A percentile compares a stretch with the other conserved stretches of the same genome.
phyloP scores from a whole-genome alignment of 2,113 vertebrate species.

The Uria aalge region DNA sequence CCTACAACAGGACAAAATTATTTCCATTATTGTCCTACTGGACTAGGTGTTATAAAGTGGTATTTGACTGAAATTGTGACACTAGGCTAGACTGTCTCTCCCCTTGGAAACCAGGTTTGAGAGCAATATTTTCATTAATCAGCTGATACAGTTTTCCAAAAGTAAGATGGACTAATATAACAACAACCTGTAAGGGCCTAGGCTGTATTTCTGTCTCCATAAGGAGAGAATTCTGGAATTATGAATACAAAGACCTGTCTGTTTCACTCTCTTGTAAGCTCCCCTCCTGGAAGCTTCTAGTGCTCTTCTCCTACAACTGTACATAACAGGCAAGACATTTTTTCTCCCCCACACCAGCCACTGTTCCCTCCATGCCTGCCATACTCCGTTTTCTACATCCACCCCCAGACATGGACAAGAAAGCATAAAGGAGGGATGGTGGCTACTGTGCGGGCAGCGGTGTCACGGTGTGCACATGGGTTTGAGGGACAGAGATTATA shows the following conservation, averaged over 20 bases:
- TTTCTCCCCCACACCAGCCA: neutral
- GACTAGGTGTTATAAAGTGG: neutral
- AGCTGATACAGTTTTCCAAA: neutral
- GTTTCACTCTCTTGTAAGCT: neutral
- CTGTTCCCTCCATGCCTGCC: neutral
- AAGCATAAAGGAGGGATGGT: neutral
- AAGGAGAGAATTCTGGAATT: neutral
- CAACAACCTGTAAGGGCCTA: neutral
- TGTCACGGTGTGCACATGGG: fast-evolving
- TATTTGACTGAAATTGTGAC: neutral
- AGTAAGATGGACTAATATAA: neutral
- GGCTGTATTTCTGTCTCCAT: neutral
- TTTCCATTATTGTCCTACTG: neutral
- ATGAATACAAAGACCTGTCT: neutral
- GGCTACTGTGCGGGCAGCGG: neutral
- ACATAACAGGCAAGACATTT: neutral
- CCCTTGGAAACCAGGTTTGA: neutral
- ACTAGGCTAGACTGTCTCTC: neutral
- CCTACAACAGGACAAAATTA: neutral
- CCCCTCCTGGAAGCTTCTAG: neutral
- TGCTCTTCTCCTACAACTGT: neutral
- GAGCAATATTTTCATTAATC: neutral
- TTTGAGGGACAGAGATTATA: neutral
- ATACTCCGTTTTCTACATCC: neutral
- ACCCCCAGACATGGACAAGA: neutral